Conservation (phyloP, 2,113 vertebrate genomes). For the Cyprinus carpio region DNA sequence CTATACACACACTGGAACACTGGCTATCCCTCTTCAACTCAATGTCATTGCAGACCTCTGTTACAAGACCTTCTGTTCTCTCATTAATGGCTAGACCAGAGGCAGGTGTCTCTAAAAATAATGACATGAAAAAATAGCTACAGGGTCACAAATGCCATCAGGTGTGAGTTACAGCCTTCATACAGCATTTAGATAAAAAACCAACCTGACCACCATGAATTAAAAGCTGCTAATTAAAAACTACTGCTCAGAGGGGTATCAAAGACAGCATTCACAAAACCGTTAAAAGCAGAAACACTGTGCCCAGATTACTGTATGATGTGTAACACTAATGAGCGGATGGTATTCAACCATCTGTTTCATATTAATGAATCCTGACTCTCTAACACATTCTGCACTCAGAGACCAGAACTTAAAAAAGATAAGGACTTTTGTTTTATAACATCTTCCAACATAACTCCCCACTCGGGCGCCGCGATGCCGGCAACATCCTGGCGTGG, state of each 20-base stretch:
- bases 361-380: no score
- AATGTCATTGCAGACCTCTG: not conserved
- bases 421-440: no score
- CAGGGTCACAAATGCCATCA: not conserved
- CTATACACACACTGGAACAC: not conserved
- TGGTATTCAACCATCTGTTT: no score
- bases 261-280: constrained; percentile 7
- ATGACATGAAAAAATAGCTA: not conserved
- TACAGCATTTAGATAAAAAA: not conserved
- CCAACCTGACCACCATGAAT: not conserved
- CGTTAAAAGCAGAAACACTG: not conserved
- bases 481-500: no score
- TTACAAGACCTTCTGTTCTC: constrained; percentile 3
- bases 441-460: no score
- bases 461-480: no score
- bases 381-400: no score
- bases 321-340: no score
- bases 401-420: no score
- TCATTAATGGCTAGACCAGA: not conserved
- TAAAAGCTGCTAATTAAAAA: constrained; percentile 43
- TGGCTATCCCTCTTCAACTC: not conserved
- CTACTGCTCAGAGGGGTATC: not conserved
- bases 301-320: not conserved
- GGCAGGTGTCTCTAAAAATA: not conserved
- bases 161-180: not conserved